Base-by-base conservation (phyloP, 2,888 invertebrate genomes). In the Argyresthia goedartella region DNA sequence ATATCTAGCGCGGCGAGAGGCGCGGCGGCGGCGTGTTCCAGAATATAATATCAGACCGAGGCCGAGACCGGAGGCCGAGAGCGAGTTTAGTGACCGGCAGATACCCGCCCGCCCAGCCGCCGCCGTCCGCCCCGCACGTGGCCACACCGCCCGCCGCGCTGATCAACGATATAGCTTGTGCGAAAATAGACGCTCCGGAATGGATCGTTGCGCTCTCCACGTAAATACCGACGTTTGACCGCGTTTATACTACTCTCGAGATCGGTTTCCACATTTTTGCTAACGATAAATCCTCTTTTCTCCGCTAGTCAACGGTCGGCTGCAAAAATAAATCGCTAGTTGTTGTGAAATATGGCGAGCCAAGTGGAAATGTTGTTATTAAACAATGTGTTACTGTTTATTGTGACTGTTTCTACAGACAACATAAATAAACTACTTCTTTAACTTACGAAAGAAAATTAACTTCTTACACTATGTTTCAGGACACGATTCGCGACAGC, bases 1-100 rank as follows among this genome's bases (percentile, higher is more conserved):
- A 88, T 84, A 81, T 88, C 88, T 75, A 80, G 77, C 72, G 80
- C 78, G 81, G 73, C 66, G 73, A 69, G 81, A 75, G 82, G 81
- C 69, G 82, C 79, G 51, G 85, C 75, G 60, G 25, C 25, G 74
- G 70, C 84, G 77, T 85, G 86, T 80, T 88, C 88, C 73, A 85
- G 86, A 85, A 85, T 86, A 86, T 82, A 81, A 86, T 86, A 85
- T 84, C 77, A 86, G 78, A 25, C 25, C 25, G 25, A 25, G 25
- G 25, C 25, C 25, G 25, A 25, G 25, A 25, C 6, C 25, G 25
- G 25, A 25, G 25, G n/a, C 25, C 25, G 25, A 25, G 25, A 6
- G 3, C 25, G 25, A 25, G 25, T 4, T 25, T 6, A 6, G 25
- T 4, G 25, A 71, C 77, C 64, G 73, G 79, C 81, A 77, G 81